phyloP scores from a whole-genome alignment of 2,797 vertebrate species.

The Gambusia yucatana region DNA sequence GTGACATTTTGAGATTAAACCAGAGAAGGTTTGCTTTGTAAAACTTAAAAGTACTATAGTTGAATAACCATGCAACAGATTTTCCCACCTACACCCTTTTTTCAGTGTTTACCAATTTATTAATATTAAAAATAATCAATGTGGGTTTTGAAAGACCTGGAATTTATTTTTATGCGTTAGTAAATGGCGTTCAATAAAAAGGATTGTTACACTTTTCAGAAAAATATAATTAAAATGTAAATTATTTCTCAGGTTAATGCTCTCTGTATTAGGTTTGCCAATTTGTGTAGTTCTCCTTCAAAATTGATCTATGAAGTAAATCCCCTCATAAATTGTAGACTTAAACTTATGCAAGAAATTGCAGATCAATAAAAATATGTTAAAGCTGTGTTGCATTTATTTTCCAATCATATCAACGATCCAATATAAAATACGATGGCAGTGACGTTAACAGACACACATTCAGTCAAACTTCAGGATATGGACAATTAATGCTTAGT shows the following conservation, averaged over 20 bases:
- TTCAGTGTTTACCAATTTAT: not conserved
- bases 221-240: not conserved
- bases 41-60: not conserved
- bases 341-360: not conserved
- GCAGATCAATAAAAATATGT: not conserved
- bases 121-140: not conserved
- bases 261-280: not conserved
- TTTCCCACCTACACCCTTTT: not conserved
- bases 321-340: not conserved
- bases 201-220: not conserved
- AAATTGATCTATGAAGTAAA: not conserved
- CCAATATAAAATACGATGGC: not conserved
- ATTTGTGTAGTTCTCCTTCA: not conserved
- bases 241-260: not conserved
- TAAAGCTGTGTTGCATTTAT: not conserved
- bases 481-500: not conserved
- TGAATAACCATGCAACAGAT: not conserved
- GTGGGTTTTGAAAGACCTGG: not conserved
- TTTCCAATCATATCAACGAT: not conserved
- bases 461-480: not conserved
- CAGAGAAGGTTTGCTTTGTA: not conserved
- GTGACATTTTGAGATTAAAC: conserved; percentile 43
- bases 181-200: not conserved
- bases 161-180: not conserved
- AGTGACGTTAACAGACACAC: not conserved